Evolutionary conservation across 2,113 vertebrate genomes (phyloP), one percentile per base, ranked within the genome.

Genomic region (Ictidomys tridecemlineatus): DNA sequence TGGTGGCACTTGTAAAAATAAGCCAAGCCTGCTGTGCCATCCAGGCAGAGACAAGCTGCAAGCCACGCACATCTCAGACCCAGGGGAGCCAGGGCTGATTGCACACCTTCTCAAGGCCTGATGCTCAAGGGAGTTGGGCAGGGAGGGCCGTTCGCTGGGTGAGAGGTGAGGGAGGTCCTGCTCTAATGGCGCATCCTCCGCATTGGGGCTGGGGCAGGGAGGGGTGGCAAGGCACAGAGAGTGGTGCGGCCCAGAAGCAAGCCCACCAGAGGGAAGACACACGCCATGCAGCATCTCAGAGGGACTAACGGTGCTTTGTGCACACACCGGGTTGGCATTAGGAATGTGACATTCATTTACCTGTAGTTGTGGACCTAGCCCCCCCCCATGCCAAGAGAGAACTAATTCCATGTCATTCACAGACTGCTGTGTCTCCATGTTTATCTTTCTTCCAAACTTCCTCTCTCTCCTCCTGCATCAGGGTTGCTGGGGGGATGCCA

Each of bases 291-390:
- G 20, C 0, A 4, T 32, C 28, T 65, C 45, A 24, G 37, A 65
- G 34, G 73, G 63, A 95, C 74, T 87, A 61, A 87, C 45, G 83
- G 42, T 42, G 37, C 53, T 90, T 85, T 78, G 42, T 89, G 74
- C 82, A 58, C 28, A 84, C 56, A 70, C 28, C 79, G 80, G 76
- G 78, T 51, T 45, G 28, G 89, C 51, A 26, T 16, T 34, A 45
- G 61, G 78, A 51, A 58, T 9, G 9, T 56, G 51, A 34, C 17
- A 37, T 88, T 77, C n/a, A 13, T 48, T 84, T 63, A 56, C 78
- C 72, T 69, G 11, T 20, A 69, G 34, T 24, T 77, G 76, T 73
- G 24, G 30, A 17, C 61, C 72, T 45, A 26, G 63, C 73, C 77
- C 51, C 17, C 30, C 58, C 69, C 37, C n/a, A 22, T 58, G 65